Base-by-base conservation (phyloP, 2,113 vertebrate species). In the Nothoprocta pentlandii region DNA sequence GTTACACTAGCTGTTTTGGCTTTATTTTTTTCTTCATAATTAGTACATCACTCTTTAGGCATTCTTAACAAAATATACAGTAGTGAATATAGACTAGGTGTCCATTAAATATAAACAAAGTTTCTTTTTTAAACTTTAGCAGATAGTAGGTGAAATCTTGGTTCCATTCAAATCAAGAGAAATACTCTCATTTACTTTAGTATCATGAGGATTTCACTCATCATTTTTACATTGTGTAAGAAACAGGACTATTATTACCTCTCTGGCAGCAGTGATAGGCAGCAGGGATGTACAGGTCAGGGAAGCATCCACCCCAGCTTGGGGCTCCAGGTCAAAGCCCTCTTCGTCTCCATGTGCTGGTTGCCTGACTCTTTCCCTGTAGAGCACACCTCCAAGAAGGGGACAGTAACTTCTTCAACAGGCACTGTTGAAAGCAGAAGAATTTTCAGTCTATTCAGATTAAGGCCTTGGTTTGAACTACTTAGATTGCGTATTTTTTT, bases 321-420 rank as follows among this genome's bases (percentile, higher is more conserved):
- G 61, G 49, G 6, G 28, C 10, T 71, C 49, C 53, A 32, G 53
- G 30, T 2, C 41, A 12, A 8, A 62, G 54, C 42, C 16, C 5
- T 74, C 4, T 49, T 9, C 15, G 12, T 20, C 61, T 49, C 58
- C 68, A 16, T n/a, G 11, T 23, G 3, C 11, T 90, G 0, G 0
- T 70, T 28, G 26, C 13, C 20, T 77, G 61, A 46, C 34, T 11
- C 1, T 59, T 90, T 79, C 10, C 59, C 79, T 47, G 23, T 2
- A 1, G 7, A 17, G 28, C 3, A 69, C 32, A 61, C 54, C 64
- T 28, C 6, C 9, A 10, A 51, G 8, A 11, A 26, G 7, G 4
- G 6, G 2, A 56, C 1, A 4, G 22, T 16, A 30, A 23, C 10
- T 80, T 90, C 1, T 7, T 64, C n/a, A 85, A 8, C 21, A 42